Base-by-base conservation (phyloP, 2,113 vertebrate genomes). In the Chaetodon auriga region DNA sequence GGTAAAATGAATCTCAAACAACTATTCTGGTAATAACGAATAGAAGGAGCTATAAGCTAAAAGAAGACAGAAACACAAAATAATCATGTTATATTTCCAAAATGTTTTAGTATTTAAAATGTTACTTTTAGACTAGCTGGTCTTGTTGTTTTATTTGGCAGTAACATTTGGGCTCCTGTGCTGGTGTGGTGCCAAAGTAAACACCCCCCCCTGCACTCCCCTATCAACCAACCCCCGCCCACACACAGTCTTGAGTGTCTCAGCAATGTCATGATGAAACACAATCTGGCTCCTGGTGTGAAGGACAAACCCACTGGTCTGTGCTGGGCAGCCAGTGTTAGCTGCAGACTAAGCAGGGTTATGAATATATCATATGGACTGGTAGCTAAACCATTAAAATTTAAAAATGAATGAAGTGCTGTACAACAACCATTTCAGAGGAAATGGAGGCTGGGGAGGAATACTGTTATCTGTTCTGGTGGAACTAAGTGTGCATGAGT, bases 221-320 rank as follows among this genome's bases (percentile, higher is more conserved):
- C 62, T 30, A 41, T 73, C 55, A 68, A 30, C 73, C 6, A 41
- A 63, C 11, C n/a, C 12, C 55, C 66, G 7, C 19, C 14, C 25
- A 7, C 75, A 83, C 81, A 78, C 43, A 84, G 51, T 84, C 78
- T 75, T 74, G 38, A 80, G 55, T 75, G 83, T 76, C 80, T 88
- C 76, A 84, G 86, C 80, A 90, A 89, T 86, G 87, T 87, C 87
- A 84, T 21, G 70, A 86, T 86, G 87, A 90, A 92, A 94, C 76
- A 80, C 84, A 90, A 88, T 89, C 81, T 72, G 51, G 57, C 58
- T 85, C 64, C 83, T 69, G 68, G 68, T 87, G 77, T 87, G 78
- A 90, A 86, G 85, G 89, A 75, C 83, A 78, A 86, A 87, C 80
- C 16, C 77, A 81, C 75, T 51, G 70, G 81, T 63, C 70, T 87